Conservation (phyloP, 1,140 invertebrate genomes). For the Rhyacophila brunnea region DNA sequence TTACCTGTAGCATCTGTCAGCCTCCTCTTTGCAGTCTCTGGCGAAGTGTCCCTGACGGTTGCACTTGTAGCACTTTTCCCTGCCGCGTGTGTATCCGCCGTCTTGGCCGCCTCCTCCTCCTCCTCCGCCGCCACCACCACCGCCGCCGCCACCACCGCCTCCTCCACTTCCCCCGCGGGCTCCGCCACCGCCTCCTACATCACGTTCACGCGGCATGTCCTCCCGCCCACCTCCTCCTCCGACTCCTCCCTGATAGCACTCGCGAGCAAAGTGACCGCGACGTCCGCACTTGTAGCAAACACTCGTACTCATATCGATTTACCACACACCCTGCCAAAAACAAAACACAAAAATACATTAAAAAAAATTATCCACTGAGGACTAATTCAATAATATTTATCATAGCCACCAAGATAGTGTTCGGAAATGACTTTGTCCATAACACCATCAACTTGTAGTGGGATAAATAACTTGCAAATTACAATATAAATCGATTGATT, state of each 20-base stretch:
- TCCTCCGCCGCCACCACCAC: constrained; percentile 35
- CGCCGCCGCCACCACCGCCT: constrained; percentile 55
- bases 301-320: constrained; percentile 64
- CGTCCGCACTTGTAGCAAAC: constrained; percentile 90
- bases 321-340: no score
- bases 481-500: no score
- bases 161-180: constrained; percentile 53
- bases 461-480: no score
- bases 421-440: no score
- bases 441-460: no score
- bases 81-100: constrained; percentile 54
- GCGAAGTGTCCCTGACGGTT: constrained; percentile 92
- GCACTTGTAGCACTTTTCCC: constrained; percentile 93
- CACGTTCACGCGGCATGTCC: constrained; percentile 56
- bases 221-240: constrained; percentile 57
- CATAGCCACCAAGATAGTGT: no score
- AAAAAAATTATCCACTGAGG: no score
- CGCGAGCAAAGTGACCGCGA: constrained; percentile 81
- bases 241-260: constrained; percentile 71
- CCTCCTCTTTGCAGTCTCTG: constrained; percentile 85
- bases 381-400: no score
- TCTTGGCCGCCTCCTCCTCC: constrained; percentile 41
- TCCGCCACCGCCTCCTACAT: constrained; percentile 38
- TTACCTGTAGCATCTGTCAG: constrained; percentile 78
- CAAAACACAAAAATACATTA: no score